Evolutionary conservation across 2,888 invertebrate species (phyloP).

Genomic region (Ligdia adustata): DNA sequence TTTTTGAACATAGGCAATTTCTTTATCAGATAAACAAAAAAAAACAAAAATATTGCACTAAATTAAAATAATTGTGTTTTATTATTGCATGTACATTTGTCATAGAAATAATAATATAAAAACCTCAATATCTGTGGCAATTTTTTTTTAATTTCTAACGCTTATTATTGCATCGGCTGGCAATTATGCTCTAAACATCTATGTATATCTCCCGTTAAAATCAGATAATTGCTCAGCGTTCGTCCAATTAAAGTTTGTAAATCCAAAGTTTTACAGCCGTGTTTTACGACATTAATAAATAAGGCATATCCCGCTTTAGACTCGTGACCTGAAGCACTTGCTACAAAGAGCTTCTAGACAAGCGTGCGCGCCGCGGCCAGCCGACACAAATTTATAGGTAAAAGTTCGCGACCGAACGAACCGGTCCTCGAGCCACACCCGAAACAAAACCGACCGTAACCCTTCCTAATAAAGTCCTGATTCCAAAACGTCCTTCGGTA

Average conservation of each 20-base stretch:
- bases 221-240: conserved; percentile 15
- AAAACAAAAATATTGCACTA: too few relatives aligned
- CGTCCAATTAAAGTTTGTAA: conserved; percentile 21
- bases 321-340: conserved; percentile 52
- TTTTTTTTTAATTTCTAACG: too few relatives aligned
- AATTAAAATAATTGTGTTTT: too few relatives aligned
- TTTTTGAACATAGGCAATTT: too few relatives aligned
- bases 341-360: conserved; percentile 68
- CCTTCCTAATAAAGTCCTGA: conserved; percentile 53
- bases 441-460: conserved; percentile 59
- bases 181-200: conserved; percentile 10
- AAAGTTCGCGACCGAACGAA: conserved; percentile 82
- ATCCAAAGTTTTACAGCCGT: conserved; percentile 21
- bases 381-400: conserved; percentile 84
- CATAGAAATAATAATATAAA: too few relatives aligned
- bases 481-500: conserved; percentile 47
- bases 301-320: conserved; percentile 35
- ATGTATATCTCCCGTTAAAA: conserved; percentile 12
- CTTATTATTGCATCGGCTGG: conserved; percentile 4
- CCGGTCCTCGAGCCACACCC: conserved; percentile 58
- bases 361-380: conserved; percentile 63
- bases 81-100: too few relatives aligned
- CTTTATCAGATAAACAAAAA: too few relatives aligned
- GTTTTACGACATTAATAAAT: conserved; percentile 30
- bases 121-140: too few relatives aligned